A percentile compares a stretch with the other conserved stretches of the same genome.
Evolutionary conservation across 2,113 vertebrate genomes (phyloP).

Genomic region (Myotis lucifugus): DNA sequence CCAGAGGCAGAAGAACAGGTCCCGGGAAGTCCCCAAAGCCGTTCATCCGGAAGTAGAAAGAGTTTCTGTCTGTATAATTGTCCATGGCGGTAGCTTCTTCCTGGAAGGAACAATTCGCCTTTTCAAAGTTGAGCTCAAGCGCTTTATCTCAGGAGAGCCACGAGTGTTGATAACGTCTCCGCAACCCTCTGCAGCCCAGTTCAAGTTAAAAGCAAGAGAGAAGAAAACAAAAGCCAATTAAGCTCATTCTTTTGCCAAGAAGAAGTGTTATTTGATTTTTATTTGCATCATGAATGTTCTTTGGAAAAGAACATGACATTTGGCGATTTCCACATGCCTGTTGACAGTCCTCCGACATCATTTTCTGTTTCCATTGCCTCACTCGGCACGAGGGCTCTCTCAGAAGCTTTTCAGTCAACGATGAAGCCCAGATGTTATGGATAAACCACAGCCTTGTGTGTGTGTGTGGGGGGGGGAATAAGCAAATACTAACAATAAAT

Average conservation of each 20-base stretch:
- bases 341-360: constrained; percentile 74
- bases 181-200: constrained; percentile 54
- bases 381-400: constrained; percentile 68
- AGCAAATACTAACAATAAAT: constrained; percentile 73
- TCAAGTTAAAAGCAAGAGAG: constrained; percentile 67
- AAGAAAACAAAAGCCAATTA: constrained; percentile 74
- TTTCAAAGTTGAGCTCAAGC: constrained; percentile 31
- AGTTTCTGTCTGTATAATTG: constrained; percentile 18
- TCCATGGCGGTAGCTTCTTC: background rate
- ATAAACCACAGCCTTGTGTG: constrained; percentile 65
- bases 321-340: constrained; percentile 72
- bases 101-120: background rate
- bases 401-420: constrained; percentile 68
- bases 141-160: constrained; percentile 33
- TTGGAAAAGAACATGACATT: constrained; percentile 79
- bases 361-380: constrained; percentile 79
- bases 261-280: constrained; percentile 79
- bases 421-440: constrained; percentile 77
- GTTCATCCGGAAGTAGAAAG: background rate
- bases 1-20: background rate
- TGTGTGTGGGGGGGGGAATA: background rate
- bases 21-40: background rate
- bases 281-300: constrained; percentile 77
- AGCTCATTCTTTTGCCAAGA: constrained; percentile 65
- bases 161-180: constrained; percentile 46